A percentile compares a stretch with the other conserved stretches of the same genome.
Conservation (phyloP, 35 echinoderm and acorn worm genomes). For the Patiria miniata region DNA sequence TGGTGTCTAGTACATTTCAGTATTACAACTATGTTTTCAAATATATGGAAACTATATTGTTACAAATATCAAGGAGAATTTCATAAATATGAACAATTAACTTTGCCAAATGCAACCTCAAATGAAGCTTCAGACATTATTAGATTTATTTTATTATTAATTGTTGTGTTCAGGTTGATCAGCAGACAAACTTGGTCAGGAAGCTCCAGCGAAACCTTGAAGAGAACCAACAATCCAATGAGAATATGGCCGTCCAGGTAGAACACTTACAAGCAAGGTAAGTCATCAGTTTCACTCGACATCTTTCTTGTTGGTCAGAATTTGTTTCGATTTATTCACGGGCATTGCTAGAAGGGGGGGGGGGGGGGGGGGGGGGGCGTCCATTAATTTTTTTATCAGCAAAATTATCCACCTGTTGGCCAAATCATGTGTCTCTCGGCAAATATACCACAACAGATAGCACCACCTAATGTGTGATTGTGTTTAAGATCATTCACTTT, state of each 20-base stretch:
- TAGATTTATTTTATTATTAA: too few species aligned
- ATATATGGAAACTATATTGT: too few species aligned
- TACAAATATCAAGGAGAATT: too few species aligned
- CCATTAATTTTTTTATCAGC: too few species aligned
- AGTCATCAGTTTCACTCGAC: neutral
- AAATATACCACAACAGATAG: too few species aligned
- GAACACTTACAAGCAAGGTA: conserved; percentile 82
- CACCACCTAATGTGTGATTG: too few species aligned
- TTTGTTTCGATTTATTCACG: neutral
- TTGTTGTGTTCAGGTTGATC: conserved; percentile 67
- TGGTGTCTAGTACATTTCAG: too few species aligned
- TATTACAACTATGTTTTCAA: too few species aligned
- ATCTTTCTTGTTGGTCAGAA: neutral
- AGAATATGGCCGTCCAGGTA: conserved; percentile 66
- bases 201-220: conserved; percentile 75
- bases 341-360: neutral
- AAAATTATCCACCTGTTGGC: neutral
- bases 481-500: too few species aligned
- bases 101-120: too few species aligned
- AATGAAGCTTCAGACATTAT: too few species aligned
- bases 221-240: conserved; percentile 70
- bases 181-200: conserved; percentile 64
- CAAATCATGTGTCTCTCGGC: neutral
- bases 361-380: neutral
- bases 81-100: too few species aligned